These are phyloP conservation scores for Linnaemya tessellans DNA, from an alignment of 2,888 invertebrate species.

Conservation along the genomic window DNA sequence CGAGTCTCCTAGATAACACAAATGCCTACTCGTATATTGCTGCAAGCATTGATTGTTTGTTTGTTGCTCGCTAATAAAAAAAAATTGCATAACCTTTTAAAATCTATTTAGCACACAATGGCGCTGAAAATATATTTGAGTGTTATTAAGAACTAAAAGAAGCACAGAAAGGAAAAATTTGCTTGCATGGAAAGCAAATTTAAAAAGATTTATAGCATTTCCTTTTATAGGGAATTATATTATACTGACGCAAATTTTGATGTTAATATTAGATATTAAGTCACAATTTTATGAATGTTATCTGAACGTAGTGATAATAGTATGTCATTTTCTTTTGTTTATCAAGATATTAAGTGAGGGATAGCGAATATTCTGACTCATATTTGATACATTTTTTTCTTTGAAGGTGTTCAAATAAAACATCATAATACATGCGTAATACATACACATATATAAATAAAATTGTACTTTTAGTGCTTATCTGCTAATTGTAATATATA, in stretches of 20 bases:
- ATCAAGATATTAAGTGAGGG: too few relatives aligned
- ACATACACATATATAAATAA: too few relatives aligned
- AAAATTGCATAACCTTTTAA: constrained; percentile 82
- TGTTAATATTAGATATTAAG: constrained; percentile 40
- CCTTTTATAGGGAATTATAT: constrained; percentile 44
- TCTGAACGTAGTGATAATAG: neutral
- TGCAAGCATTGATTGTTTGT: constrained; percentile 48
- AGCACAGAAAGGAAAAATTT: neutral
- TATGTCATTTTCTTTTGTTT: neutral
- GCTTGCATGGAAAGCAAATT: neutral
- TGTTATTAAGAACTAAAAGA: constrained; percentile 73
- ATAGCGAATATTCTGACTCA: too few relatives aligned
- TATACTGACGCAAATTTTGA: constrained; percentile 7
- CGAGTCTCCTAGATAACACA: constrained; percentile 20
- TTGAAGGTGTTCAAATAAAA: neutral
- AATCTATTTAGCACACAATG: constrained; percentile 83
- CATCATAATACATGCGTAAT: too few relatives aligned
- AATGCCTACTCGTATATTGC: constrained; percentile 59
- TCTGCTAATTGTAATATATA: too few relatives aligned
- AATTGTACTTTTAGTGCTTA: too few relatives aligned
- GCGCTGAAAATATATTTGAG: constrained; percentile 80
- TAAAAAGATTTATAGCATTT: constrained; percentile 63
- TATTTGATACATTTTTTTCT: neutral
- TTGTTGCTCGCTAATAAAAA: constrained; percentile 37
- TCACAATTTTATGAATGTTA: constrained; percentile 40